Conservation (phyloP, 2,797 vertebrate genomes). For the Urocyon cinereoargenteus region DNA sequence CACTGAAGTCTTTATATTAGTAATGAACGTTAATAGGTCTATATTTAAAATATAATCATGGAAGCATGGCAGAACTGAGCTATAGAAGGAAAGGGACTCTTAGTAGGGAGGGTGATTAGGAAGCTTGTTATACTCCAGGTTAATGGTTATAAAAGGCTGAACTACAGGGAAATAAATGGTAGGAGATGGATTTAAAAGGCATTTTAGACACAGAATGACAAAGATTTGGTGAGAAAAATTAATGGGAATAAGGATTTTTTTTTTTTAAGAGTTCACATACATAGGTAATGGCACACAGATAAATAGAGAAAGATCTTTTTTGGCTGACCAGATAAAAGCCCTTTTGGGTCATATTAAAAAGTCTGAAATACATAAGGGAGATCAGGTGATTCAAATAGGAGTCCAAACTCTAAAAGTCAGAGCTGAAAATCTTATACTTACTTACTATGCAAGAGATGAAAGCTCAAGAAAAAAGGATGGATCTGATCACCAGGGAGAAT, state of each 20-base stretch:
- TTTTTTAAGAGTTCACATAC: not conserved
- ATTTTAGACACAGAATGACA: not conserved
- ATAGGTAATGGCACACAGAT: not conserved
- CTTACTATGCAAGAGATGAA: not conserved
- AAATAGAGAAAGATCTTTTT: not conserved
- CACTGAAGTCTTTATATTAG: not conserved
- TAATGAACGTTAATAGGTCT: not conserved
- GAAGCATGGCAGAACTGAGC: not conserved
- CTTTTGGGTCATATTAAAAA: not conserved
- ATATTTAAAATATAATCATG: not conserved
- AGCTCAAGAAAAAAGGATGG: not conserved
- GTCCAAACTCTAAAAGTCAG: slow-evolving; percentile 9
- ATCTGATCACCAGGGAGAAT: not conserved
- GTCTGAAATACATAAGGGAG: not conserved
- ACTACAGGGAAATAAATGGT: not conserved
- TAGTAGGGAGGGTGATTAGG: not conserved
- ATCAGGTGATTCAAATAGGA: not conserved
- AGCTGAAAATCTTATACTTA: not conserved
- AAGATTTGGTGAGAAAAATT: not conserved
- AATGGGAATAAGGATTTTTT: not conserved
- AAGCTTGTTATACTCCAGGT: not conserved
- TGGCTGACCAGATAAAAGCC: not conserved
- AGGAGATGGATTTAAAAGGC: not conserved
- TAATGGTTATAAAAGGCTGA: not conserved
- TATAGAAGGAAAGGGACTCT: not conserved